Evolutionary conservation across 2,797 vertebrate genomes (phyloP).

Genomic region (Australoheros facetus): DNA sequence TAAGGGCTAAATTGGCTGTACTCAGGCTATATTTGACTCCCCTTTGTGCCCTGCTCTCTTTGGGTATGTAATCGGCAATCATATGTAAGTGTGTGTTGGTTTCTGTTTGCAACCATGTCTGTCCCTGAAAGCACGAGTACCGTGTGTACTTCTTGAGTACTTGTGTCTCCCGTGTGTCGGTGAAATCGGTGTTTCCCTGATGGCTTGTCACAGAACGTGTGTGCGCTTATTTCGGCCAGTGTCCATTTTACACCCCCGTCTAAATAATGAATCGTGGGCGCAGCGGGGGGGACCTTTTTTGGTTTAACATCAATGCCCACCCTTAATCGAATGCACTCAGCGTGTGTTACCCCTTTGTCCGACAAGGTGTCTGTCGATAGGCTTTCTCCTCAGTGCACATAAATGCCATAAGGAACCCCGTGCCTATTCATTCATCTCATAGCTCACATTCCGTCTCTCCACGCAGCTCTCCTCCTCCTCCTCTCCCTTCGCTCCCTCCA

Average conservation of each 20-base stretch:
- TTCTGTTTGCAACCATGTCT: slow-evolving; percentile 28
- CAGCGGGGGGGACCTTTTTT: slow-evolving; percentile 63
- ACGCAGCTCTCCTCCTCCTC: slow-evolving; percentile 31
- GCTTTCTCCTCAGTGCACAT: slow-evolving; percentile 40
- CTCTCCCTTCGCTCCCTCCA: slow-evolving; percentile 26
- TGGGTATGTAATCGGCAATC: slow-evolving; percentile 65
- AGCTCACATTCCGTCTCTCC: slow-evolving; percentile 59
- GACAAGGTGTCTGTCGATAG: slow-evolving; percentile 54
- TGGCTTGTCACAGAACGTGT: slow-evolving; percentile 29
- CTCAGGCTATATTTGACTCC: slow-evolving; percentile 76
- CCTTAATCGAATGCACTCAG: slow-evolving; percentile 68
- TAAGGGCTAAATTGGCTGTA: slow-evolving; percentile 79
- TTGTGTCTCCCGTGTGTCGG: slow-evolving; percentile 31
- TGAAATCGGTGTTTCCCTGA: slow-evolving; percentile 46
- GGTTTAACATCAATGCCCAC: slow-evolving; percentile 57
- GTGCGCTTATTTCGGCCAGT: slow-evolving; percentile 34
- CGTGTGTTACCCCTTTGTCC: slow-evolving; percentile 58
- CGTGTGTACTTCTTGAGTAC: slow-evolving; percentile 34
- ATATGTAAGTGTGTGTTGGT: slow-evolving; percentile 43
- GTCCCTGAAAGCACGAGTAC: slow-evolving; percentile 28
- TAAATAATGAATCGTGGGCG: slow-evolving; percentile 60
- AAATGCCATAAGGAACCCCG: slow-evolving; percentile 55
- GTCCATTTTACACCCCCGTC: slow-evolving; percentile 60
- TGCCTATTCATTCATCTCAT: slow-evolving; percentile 62
- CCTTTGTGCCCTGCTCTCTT: slow-evolving; percentile 52